Base-by-base conservation (phyloP, 92 coral and sea anemone species). In the Epizoanthus fatuus region DNA sequence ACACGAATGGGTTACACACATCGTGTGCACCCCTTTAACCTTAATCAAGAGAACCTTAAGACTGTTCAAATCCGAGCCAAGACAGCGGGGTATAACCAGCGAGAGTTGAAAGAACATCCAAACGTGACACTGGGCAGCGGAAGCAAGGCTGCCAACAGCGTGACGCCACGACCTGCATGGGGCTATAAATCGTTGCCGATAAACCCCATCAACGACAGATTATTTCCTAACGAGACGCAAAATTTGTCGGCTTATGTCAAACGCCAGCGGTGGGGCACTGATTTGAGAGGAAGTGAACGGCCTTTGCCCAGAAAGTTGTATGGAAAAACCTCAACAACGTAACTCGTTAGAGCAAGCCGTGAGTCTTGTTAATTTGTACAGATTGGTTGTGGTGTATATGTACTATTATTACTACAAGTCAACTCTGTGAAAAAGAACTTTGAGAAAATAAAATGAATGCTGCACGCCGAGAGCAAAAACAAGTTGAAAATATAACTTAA, bases 81-180 rank as follows among this genome's bases (percentile, higher is more conserved):
- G 84, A 92, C 98, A 4, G 87, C 96, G 5, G 90, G 92, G 32
- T 79, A 85, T 58, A 69, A 79, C 57, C 67, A 76, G 5, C 88
- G 98, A 51, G 77, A 86, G 40, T 86, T 97, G 56, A 89, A 87
- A 60, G 99, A 97, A 63, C 95, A 90, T 56, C 68, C 86, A 12
- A 89, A 96, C 64, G 90, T 87, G 16, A 79, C 95, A 17, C 85
- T 97, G 47, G 96, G 98, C 2, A 82, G 84, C 5, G 99, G 99
- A 0, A 62, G 89, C 38, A 93, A 92, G 51, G 99, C 99, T 5
- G 99, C 99, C 0, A 97, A 92, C 69, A 92, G 90, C 58, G 94
- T 89, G 39, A 94, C 94, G 32, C 99, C 98, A 0, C 85, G 98
- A 13, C 96, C 99, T 2, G 77, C 80, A 15, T 97, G 99, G 99